Conservation (phyloP, 2,888 invertebrate genomes). For the Sabellastarte sp. region DNA sequence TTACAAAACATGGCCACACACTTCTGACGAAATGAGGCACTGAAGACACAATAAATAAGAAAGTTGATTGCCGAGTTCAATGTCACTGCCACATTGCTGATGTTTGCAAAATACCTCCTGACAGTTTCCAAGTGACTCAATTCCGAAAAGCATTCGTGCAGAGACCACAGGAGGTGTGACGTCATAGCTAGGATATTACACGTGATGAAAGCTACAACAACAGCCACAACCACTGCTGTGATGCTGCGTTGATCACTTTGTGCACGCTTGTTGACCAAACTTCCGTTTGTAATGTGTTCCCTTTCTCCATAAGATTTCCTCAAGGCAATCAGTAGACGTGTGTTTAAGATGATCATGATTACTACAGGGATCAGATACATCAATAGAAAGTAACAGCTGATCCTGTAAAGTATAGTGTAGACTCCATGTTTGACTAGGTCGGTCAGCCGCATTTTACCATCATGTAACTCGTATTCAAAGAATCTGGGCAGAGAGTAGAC, state of each 20-base stretch:
- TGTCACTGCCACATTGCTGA: conserved; percentile 30
- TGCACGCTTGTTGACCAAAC: too few relatives aligned
- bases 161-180: conserved; percentile 18
- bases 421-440: too few relatives aligned
- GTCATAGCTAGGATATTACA: conserved; percentile 15
- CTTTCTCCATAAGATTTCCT: too few relatives aligned
- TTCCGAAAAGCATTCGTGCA: conserved; percentile 10
- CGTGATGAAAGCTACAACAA: conserved; percentile 15
- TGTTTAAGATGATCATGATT: conserved; percentile 11
- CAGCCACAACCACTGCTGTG: conserved; percentile 15
- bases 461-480: too few relatives aligned
- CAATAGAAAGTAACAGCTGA: conserved; percentile 9
- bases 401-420: conserved; percentile 15
- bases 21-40: conserved; percentile 18
- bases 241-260: conserved; percentile 10
- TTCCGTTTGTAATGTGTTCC: too few relatives aligned
- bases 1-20: conserved; percentile 10
- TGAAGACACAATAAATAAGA: conserved; percentile 31
- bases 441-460: too few relatives aligned
- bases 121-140: conserved; percentile 12
- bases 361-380: conserved; percentile 19
- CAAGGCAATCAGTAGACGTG: conserved; percentile 12
- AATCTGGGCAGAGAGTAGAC: too few relatives aligned
- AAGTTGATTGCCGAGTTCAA: conserved; percentile 30
- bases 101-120: conserved; percentile 16